phyloP scores from a whole-genome alignment of 2,888 invertebrate species.

The Toxonevra muliebris region DNA sequence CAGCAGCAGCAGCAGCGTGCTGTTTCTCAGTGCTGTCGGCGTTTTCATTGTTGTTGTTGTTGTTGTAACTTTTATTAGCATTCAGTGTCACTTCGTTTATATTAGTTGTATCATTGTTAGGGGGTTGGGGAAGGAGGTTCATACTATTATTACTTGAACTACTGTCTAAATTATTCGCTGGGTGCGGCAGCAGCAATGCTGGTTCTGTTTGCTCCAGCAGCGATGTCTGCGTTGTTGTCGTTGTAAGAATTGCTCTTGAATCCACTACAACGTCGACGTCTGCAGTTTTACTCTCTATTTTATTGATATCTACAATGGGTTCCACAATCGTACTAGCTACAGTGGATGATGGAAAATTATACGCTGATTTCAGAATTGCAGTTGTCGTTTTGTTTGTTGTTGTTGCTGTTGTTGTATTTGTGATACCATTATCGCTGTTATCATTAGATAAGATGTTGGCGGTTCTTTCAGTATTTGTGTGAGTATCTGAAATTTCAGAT shows the following conservation, averaged over 20 bases:
- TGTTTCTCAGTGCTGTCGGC: slow-evolving; percentile 9
- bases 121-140: slow-evolving; percentile 16
- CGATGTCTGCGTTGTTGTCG: slow-evolving; percentile 15
- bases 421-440: slow-evolving; percentile 16
- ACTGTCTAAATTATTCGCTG: slow-evolving; percentile 25
- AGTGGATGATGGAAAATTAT: not conserved
- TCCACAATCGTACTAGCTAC: not conserved
- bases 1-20: not conserved
- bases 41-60: slow-evolving; percentile 26
- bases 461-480: slow-evolving; percentile 26
- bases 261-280: not conserved
- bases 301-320: not conserved
- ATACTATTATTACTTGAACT: slow-evolving; percentile 3
- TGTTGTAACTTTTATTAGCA: slow-evolving; percentile 41
- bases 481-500: not conserved
- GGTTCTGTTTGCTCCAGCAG: not conserved
- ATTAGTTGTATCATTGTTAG: slow-evolving; percentile 28
- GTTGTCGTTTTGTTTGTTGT: no score
- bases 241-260: slow-evolving; percentile 16
- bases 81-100: slow-evolving; percentile 44
- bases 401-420: no score
- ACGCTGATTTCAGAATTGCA: no score
- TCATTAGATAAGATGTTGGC: slow-evolving; percentile 16
- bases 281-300: not conserved
- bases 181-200: slow-evolving; percentile 17